Percentiles rank a stretch among this genome's conserved stretches.
These are phyloP conservation scores for Caradrina kadenii DNA, from an alignment of 2,888 invertebrate genomes.

Conservation along the genomic window DNA sequence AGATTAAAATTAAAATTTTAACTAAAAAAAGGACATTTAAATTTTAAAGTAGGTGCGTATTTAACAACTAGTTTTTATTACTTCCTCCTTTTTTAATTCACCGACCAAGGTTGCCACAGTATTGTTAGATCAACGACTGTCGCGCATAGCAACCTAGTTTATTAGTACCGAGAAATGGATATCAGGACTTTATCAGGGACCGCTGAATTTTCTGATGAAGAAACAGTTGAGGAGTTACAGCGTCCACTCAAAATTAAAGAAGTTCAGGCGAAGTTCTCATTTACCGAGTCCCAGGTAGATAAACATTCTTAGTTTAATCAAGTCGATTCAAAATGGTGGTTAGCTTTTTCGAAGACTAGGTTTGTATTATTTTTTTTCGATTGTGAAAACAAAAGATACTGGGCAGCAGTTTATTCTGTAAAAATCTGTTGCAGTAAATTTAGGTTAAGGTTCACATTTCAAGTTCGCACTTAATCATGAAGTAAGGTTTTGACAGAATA, in stretches of 20 bases:
- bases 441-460: no score
- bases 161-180: constrained; percentile 66
- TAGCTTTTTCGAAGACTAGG: no score
- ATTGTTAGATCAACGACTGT: constrained; percentile 38
- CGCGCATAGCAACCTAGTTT: constrained; percentile 51
- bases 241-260: constrained; percentile 60
- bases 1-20: no score
- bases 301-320: neutral
- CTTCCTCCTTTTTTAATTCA: neutral
- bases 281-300: constrained; percentile 76
- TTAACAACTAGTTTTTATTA: no score
- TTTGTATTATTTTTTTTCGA: no score
- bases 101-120: constrained; percentile 10
- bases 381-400: no score
- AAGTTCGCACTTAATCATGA: no score
- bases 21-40: neutral
- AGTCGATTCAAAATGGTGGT: no score
- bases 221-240: constrained; percentile 56
- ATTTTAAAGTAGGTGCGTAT: no score
- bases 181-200: constrained; percentile 72
- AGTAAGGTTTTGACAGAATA: neutral
- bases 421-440: no score
- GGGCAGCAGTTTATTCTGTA: no score
- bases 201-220: constrained; percentile 67
- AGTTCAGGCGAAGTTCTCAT: constrained; percentile 74